Evolutionary conservation across 2,797 vertebrate species (phyloP).

Genomic region (Chaenodraco wilsoni): DNA sequence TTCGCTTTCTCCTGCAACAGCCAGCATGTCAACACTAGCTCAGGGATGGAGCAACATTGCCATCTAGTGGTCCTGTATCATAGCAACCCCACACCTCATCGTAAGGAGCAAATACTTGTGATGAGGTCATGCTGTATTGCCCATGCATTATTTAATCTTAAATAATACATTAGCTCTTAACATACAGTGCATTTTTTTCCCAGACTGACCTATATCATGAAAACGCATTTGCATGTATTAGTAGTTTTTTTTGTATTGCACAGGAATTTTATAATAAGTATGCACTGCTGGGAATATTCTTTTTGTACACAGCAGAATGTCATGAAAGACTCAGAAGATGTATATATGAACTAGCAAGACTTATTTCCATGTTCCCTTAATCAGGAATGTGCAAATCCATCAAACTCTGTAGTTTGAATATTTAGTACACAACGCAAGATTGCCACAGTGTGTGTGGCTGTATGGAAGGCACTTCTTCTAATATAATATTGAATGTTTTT

Average conservation of each 20-base stretch:
- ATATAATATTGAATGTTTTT: conserved; percentile 6
- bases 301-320: conserved; percentile 23
- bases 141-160: conserved; percentile 72
- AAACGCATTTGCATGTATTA: conserved; percentile 57
- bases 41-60: conserved; percentile 77
- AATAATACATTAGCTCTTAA: conserved; percentile 73
- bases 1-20: conserved; percentile 53
- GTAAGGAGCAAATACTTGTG: conserved; percentile 12
- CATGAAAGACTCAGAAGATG: conserved; percentile 31
- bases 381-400: conserved; percentile 29
- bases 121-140: conserved; percentile 62
- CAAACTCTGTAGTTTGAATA: not conserved
- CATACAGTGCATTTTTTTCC: conserved; percentile 56
- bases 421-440: conserved; percentile 4
- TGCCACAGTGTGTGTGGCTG: not conserved
- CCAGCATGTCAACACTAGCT: conserved; percentile 29
- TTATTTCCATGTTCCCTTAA: conserved; percentile 6
- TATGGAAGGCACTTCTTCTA: conserved; percentile 13
- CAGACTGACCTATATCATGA: conserved; percentile 62
- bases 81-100: conserved; percentile 20
- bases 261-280: conserved; percentile 23
- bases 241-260: conserved; percentile 34
- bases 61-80: conserved; percentile 70
- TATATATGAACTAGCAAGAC: conserved; percentile 21
- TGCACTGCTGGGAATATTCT: conserved; percentile 27